These are phyloP conservation scores for Pipistrellus kuhlii DNA, from an alignment of 2,797 vertebrate genomes.

Conservation along the genomic window DNA sequence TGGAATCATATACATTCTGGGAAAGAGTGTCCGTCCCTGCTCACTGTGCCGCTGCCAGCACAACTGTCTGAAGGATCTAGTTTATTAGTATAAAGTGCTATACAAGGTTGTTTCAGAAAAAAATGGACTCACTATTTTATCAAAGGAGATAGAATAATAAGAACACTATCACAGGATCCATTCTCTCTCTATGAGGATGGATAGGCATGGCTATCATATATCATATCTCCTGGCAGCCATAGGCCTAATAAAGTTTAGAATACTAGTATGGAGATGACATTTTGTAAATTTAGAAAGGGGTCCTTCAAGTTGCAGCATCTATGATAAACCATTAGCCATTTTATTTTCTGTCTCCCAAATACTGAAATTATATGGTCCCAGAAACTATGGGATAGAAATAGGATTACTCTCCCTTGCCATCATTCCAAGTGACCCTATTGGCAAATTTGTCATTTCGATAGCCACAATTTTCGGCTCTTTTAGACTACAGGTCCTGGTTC, in stretches of 20 bases:
- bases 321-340: neutral
- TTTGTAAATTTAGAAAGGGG: neutral
- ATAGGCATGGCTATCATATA: neutral
- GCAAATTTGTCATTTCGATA: neutral
- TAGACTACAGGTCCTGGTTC: neutral
- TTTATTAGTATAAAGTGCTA: neutral
- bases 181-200: neutral
- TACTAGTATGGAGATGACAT: neutral
- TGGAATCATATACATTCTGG: neutral
- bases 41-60: neutral
- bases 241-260: neutral
- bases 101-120: neutral
- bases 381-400: neutral
- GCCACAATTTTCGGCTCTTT: neutral
- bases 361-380: neutral
- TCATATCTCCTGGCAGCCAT: neutral
- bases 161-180: neutral
- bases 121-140: neutral
- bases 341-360: constrained; percentile 31
- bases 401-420: neutral
- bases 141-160: neutral
- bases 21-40: neutral
- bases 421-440: neutral
- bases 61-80: neutral
- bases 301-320: neutral